Evolutionary conservation across 2,888 invertebrate species (phyloP), one percentile per base, ranked within the genome.

Genomic region (Polydrusus tereticollis): DNA sequence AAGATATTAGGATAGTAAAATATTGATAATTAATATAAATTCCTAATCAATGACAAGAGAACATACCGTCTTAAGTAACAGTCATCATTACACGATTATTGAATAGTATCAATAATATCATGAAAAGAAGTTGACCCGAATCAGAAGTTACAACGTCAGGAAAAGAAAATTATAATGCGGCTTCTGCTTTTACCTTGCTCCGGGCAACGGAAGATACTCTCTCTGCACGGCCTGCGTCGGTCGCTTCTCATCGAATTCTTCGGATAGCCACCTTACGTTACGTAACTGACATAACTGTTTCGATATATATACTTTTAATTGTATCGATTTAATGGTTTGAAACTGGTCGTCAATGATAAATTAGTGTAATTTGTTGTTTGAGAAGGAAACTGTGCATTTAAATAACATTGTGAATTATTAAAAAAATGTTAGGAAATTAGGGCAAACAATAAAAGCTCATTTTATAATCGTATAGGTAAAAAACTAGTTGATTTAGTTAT

Each of bases 111-210:
- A 33, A 33, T 2, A 33, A 33, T 7, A 33, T n/a, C n/a, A n/a
- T n/a, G 45, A 4, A n/a, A 20, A 20, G 4, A 3, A 21, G 10
- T 52, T 29, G 12, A 29, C 29, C 16, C 10, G 29, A 55, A 29
- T 55, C 52, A 55, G 52, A 18, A 14, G 18, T 29, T 29, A 5
- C 21, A 20, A 16, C 52, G 29, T 29, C 52, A 55, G 29, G 2
- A 20, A 55, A 55, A 23, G 1, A 38, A 21, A 38, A 38, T 12
- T 20, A 26, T 18, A n/a, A 58, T 16, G 7, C 58, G 23, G 41
- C 67, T 57, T 58, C 67, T 67, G 47, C 47, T 62, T 68, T 69
- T 52, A 62, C 69, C 69, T 69, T 69, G 69, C 69, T 50, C 16
- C 18, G 18, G 62, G 69, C 69, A 7, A 52, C 20, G 69, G 69